These are phyloP conservation scores for Amblyopsis hoosieri DNA, from an alignment of 2,797 vertebrate genomes.

Conservation along the genomic window DNA sequence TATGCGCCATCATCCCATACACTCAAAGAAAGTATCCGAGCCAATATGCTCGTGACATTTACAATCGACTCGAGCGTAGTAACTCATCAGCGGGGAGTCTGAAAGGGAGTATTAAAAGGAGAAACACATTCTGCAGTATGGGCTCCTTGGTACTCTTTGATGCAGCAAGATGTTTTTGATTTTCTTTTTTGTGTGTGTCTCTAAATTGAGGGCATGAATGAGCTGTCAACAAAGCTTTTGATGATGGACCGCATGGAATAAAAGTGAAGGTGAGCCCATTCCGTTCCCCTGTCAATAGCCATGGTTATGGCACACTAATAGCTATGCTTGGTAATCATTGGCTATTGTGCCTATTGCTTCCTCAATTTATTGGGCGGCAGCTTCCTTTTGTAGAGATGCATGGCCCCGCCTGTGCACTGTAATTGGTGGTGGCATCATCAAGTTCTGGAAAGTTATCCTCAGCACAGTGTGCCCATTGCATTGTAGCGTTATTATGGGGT, in stretches of 20 bases:
- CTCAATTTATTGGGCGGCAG: slow-evolving; percentile 61
- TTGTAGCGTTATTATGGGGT: slow-evolving; percentile 14
- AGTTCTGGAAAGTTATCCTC: slow-evolving; percentile 57
- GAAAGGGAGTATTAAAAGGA: slow-evolving; percentile 59
- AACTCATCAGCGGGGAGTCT: slow-evolving; percentile 57
- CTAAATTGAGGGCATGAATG: slow-evolving; percentile 67
- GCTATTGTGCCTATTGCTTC: slow-evolving; percentile 75
- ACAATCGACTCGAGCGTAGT: slow-evolving; percentile 37
- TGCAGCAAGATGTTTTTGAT: slow-evolving; percentile 59
- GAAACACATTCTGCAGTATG: slow-evolving; percentile 58
- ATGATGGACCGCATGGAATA: slow-evolving; percentile 71
- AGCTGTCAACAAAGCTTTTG: slow-evolving; percentile 71
- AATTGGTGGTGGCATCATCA: slow-evolving; percentile 70
- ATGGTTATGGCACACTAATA: slow-evolving; percentile 76
- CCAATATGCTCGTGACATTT: slow-evolving; percentile 74
- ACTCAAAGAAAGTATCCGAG: slow-evolving; percentile 63
- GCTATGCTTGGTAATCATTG: slow-evolving; percentile 76
- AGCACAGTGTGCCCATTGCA: slow-evolving; percentile 18
- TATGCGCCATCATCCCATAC: slow-evolving; percentile 67
- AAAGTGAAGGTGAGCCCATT: slow-evolving; percentile 76
- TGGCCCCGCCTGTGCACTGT: slow-evolving; percentile 65
- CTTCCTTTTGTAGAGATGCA: slow-evolving; percentile 65
- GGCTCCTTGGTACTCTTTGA: slow-evolving; percentile 47
- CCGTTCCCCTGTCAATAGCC: slow-evolving; percentile 76
- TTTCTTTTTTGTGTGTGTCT: slow-evolving; percentile 24